Evolutionary conservation across 2,113 vertebrate genomes (phyloP), one percentile per base, ranked within the genome.

Genomic region (Capricornis sumatraensis): DNA sequence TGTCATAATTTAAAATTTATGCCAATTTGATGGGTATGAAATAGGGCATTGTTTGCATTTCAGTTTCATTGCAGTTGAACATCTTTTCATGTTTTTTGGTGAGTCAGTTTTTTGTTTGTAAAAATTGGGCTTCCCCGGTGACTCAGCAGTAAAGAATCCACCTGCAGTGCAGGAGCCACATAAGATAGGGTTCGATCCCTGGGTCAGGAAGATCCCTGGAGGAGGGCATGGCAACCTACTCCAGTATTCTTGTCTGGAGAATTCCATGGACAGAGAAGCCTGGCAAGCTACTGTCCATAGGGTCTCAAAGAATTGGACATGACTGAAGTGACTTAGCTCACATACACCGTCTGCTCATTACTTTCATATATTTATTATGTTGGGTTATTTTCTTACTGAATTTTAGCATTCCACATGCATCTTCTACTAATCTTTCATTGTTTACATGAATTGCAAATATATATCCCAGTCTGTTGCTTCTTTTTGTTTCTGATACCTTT

Each of bases 41-140:
- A 58, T 92, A 85, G 90, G 57, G 9, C 5, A 62, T 89, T 81
- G 62, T 92, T 93, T 96, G 82, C 25, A 95, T 83, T 97, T 93
- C 71, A 52, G 0, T 17, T 58, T 93, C 45, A 78, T 78, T 76
- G 53, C 23, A 83, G 1, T 86, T 85, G 30, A 89, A 6, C 84
- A 92, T 90, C 23, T 92, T 97, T 87, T 94, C 45, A 87, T 81
- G 7, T 90, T 95, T 95, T 45, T 79, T 83, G 36, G 40, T 84
- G 30, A 92, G 84, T 94, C 16, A 45, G 25, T 71, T 81, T 96
- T 47, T 28, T 74, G 43, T 89, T 84, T 92, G 43, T 87, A 9
- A 57, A 93, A 57, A 62, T 92, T 86, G 25, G 36, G 40, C n/a
- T 43, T 76, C 71, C 12, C 23, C 0, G 1, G 23, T 43, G 71